A percentile compares a stretch with the other conserved stretches of the same genome.
phyloP scores from a whole-genome alignment of 2,888 invertebrate genomes.

The Eupithecia insigniata region DNA sequence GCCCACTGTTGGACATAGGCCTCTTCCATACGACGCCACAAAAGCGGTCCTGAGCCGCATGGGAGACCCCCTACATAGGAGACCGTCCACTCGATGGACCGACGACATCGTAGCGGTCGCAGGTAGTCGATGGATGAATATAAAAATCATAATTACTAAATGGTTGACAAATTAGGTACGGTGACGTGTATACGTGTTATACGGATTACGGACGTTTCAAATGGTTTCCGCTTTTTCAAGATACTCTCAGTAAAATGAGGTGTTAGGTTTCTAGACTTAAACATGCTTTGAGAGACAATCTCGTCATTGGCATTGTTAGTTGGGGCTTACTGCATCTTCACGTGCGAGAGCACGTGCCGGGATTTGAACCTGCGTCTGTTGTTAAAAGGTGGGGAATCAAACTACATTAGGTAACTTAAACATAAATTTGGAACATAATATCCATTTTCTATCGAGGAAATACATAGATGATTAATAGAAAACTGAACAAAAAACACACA shows the following conservation, averaged over 20 bases:
- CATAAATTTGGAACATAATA: neutral
- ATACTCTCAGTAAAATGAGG: neutral
- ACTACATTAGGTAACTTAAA: neutral
- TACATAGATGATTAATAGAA: neutral
- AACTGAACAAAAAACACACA: too few species aligned
- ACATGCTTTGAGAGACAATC: slow-evolving; percentile 1
- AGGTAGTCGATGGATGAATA: too few species aligned
- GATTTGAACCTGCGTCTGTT: neutral
- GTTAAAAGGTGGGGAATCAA: neutral
- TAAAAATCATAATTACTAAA: too few species aligned
- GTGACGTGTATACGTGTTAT: too few species aligned
- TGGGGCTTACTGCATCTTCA: slow-evolving; percentile 2
- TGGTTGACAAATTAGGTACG: too few species aligned
- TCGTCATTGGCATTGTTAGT: neutral
- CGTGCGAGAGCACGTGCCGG: slow-evolving; percentile 4
- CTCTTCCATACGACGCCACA: too few species aligned
- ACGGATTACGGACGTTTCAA: neutral
- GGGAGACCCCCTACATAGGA: too few species aligned
- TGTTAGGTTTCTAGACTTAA: neutral
- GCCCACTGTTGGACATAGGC: too few species aligned
- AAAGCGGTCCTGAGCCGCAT: too few species aligned
- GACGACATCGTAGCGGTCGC: too few species aligned
- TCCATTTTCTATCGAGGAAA: neutral
- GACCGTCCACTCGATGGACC: too few species aligned
- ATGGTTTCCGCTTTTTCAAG: neutral